Base-by-base conservation (phyloP, 2,888 invertebrate genomes). In the Horisme vitalbata region DNA sequence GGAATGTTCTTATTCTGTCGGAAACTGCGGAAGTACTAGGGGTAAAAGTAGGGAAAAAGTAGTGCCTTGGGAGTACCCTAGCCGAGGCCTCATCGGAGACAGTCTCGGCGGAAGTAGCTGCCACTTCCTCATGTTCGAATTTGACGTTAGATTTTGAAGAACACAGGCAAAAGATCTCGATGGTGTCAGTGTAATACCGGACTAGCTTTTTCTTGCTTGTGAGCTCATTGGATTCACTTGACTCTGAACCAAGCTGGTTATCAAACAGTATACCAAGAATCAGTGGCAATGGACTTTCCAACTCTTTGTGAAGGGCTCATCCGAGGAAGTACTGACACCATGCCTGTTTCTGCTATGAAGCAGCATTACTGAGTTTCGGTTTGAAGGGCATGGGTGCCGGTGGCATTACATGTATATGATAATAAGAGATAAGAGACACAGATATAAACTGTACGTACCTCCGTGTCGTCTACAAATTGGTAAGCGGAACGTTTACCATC, bases 1-100 rank as follows among this genome's bases (percentile, higher is more conserved):
- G 89, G 63, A 87, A 87, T 12, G 85, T 74, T 68, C 87, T 77
- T 76, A 89, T 87, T 51, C 77, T 71, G 74, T 89, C 83, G 45
- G 89, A 81, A 21, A 88, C 71, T 37, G 80, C 83, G 52, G 84
- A 81, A 18, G 88, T 55, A 89, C 75, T 47, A 84, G 63, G 2
- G 88, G 85, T 10, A 87, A 71, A 47, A 87, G 64, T 35, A 87
- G 76, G 10, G 88, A n/a, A n/a, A n/a, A n/a, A n/a, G n/a, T n/a
- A 86, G 15, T 68, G 77, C 43, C 75, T 74, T 33, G 86, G 83
- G 30, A 83, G 83, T 14, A 87, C 67, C 44, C 70, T 35, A 75
- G 56, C 9, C 74, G 76, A 20, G 77, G 63, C 46, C 73, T 79
- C 57, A 81, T 63, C 26, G 76, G 73, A 20, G 75, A 60, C 0